Evolutionary conservation across 2,797 vertebrate genomes (phyloP).

Genomic region (Enteromius thamalakanensis): DNA sequence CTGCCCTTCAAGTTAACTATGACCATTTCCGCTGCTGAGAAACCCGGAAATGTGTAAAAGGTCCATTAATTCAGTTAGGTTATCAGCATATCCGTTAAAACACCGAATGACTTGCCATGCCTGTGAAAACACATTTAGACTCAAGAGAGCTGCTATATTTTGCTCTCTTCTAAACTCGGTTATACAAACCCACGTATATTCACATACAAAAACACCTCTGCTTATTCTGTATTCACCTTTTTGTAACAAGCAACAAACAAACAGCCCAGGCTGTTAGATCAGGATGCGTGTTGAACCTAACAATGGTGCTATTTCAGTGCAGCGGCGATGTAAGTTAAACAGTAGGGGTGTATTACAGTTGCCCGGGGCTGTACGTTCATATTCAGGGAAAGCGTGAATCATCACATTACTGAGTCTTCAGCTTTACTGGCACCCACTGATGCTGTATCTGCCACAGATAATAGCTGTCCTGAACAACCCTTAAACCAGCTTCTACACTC

Average conservation of each 20-base stretch:
- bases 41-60: too few relatives aligned
- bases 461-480: constrained; percentile 11
- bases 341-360: constrained; percentile 19
- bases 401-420: constrained; percentile 29
- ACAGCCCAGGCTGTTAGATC: constrained; percentile 9
- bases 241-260: background rate
- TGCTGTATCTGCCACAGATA: constrained; percentile 25
- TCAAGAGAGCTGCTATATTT: background rate
- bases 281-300: constrained; percentile 13
- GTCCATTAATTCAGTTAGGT: background rate
- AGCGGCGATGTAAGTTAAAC: constrained; percentile 12
- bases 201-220: constrained; percentile 33
- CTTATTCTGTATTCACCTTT: background rate
- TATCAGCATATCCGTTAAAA: background rate
- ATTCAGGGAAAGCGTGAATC: constrained; percentile 41
- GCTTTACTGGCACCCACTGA: background rate
- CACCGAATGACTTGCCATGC: background rate
- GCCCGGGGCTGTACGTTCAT: constrained; percentile 5
- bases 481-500: background rate
- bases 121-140: background rate
- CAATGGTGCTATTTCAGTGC: constrained; percentile 23
- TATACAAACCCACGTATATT: constrained; percentile 41
- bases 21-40: too few relatives aligned
- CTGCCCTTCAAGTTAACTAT: too few relatives aligned
- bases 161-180: background rate